These are phyloP conservation scores for Didymodactylos carnosus DNA, from an alignment of 2,888 invertebrate species.

Conservation along the genomic window DNA sequence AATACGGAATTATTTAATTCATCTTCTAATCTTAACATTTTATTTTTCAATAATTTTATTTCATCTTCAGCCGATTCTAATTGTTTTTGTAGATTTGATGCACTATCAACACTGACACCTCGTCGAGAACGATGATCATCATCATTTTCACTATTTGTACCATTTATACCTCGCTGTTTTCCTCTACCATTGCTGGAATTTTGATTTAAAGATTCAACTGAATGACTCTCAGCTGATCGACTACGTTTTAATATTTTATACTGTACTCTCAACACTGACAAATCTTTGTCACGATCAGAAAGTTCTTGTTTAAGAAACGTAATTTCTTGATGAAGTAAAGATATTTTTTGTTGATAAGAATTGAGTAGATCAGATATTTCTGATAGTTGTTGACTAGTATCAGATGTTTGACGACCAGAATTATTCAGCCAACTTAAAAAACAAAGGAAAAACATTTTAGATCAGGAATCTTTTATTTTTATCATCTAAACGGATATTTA, in stretches of 20 bases:
- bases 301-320: conserved; percentile 6
- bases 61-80: conserved; percentile 2
- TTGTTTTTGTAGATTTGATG: not conserved
- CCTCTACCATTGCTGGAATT: no score
- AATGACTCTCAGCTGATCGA: conserved; percentile 2
- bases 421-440: no score
- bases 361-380: conserved; percentile 12
- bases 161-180: no score
- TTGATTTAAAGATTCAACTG: no score
- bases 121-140: not conserved
- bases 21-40: conserved; percentile 10
- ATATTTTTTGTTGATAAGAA: conserved; percentile 15
- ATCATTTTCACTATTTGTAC: not conserved
- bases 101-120: not conserved
- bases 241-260: conserved; percentile 13
- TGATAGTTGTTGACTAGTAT: conserved; percentile 1
- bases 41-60: conserved; percentile 9
- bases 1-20: conserved; percentile 2
- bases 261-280: conserved; percentile 9
- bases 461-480: not conserved
- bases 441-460: no score
- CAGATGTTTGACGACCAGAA: not conserved
- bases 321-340: conserved; percentile 10
- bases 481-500: no score
- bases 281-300: conserved; percentile 7